Conservation (phyloP, 2,113 vertebrate genomes). For the Melanerpes formicivorus region DNA sequence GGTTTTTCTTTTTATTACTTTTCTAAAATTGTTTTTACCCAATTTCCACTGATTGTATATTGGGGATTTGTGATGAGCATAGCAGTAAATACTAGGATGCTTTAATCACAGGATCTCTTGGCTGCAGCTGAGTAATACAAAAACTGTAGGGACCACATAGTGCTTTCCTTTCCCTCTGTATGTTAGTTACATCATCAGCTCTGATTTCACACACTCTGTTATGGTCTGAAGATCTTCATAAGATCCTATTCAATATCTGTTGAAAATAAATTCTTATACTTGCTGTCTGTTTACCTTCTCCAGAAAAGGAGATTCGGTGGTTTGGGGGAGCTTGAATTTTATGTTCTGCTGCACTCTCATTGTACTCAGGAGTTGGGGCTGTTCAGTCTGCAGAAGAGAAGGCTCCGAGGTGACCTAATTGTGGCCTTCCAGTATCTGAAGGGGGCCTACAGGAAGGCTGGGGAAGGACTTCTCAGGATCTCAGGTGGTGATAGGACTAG, state of each 20-base stretch:
- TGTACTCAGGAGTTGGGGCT: too few relatives aligned
- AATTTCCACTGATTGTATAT: constrained; percentile 18
- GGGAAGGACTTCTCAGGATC: too few relatives aligned
- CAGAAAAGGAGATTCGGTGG: background rate
- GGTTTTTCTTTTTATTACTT: background rate
- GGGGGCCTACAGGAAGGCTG: too few relatives aligned
- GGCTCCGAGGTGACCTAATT: too few relatives aligned
- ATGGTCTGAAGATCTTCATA: background rate
- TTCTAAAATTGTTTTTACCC: constrained; percentile 35
- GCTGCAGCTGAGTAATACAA: background rate
- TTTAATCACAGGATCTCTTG: constrained; percentile 6
- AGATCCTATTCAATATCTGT: background rate
- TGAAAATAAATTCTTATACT: background rate
- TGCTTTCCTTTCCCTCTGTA: background rate
- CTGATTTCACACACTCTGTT: background rate
- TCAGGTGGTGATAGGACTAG: too few relatives aligned
- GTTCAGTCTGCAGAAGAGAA: too few relatives aligned
- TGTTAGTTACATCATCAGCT: rapidly evolving
- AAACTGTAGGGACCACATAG: background rate
- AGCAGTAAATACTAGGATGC: background rate
- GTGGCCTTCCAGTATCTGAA: too few relatives aligned
- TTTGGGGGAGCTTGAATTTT: background rate
- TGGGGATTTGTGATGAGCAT: constrained; percentile 18
- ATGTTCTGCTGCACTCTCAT: background rate
- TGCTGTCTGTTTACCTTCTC: background rate